Conservation (phyloP, 2,888 invertebrate genomes). For the Chesias legatella region DNA sequence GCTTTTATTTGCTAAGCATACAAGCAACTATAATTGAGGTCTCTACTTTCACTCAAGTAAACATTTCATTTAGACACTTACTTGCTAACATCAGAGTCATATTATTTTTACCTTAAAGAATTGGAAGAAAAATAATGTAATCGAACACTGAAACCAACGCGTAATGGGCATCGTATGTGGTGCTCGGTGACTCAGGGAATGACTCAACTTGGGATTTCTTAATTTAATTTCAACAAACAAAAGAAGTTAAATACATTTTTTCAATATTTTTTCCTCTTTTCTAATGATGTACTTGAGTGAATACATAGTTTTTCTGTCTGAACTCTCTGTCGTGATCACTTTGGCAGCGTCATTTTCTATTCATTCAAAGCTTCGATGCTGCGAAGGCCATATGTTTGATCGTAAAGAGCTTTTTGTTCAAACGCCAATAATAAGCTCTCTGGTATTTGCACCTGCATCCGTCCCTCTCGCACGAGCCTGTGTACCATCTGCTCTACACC, state of each 20-base stretch:
- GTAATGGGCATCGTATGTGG: conserved; percentile 26
- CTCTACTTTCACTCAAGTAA: conserved; percentile 14
- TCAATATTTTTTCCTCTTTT: too few species aligned
- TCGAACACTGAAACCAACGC: conserved; percentile 18
- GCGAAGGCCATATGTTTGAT: conserved; percentile 50
- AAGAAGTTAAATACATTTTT: too few species aligned
- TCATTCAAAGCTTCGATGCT: conserved; percentile 29
- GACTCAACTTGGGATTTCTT: conserved; percentile 16
- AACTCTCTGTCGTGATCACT: too few species aligned
- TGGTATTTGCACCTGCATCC: conserved; percentile 69
- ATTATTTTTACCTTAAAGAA: too few species aligned
- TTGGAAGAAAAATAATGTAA: conserved; percentile 7
- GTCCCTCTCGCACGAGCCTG: conserved; percentile 62
- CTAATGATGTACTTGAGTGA: too few species aligned
- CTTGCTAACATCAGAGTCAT: too few species aligned
- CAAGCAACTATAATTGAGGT: conserved; percentile 7
- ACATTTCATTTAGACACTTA: not conserved
- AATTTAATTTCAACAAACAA: too few species aligned
- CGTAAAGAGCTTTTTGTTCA: conserved; percentile 45
- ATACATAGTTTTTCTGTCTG: too few species aligned
- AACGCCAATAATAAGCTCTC: conserved; percentile 51
- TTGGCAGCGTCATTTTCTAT: conserved; percentile 29
- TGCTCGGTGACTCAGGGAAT: conserved; percentile 25
- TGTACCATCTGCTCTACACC: conserved; percentile 36
- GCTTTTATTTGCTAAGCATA: conserved; percentile 17